These are phyloP conservation scores for Drosophila nr. fundita DNA, from an alignment of 2,888 invertebrate species.

Conservation along the genomic window DNA sequence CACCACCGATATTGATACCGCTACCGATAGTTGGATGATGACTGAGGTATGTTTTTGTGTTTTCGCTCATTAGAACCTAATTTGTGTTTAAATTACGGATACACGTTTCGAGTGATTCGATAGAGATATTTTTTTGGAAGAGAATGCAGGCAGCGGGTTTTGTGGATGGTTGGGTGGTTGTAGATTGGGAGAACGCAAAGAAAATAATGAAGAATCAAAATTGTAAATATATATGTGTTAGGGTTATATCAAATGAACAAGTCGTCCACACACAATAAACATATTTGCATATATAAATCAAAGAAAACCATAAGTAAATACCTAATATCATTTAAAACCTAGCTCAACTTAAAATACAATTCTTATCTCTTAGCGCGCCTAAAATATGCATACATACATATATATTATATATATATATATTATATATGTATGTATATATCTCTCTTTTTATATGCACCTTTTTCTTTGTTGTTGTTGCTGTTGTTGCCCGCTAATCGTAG, in stretches of 20 bases:
- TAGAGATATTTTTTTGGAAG: slow-evolving; percentile 18
- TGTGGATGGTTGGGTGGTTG: slow-evolving; percentile 7
- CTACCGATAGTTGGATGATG: slow-evolving; percentile 14
- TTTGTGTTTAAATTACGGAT: neutral
- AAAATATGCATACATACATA: neutral
- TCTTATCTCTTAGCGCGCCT: slow-evolving; percentile 2
- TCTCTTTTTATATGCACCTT: slow-evolving; percentile 54
- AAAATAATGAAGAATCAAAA: slow-evolving; percentile 56
- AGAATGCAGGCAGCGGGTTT: slow-evolving; percentile 43
- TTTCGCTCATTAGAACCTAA: slow-evolving; percentile 56
- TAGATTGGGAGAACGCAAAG: slow-evolving; percentile 34
- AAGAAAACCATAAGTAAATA: slow-evolving; percentile 4
- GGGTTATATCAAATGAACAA: slow-evolving; percentile 36
- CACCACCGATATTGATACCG: slow-evolving; percentile 3
- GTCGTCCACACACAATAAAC: slow-evolving; percentile 23
- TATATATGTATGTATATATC: neutral
- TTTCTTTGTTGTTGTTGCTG: slow-evolving; percentile 1
- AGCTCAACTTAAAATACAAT: slow-evolving; percentile 8
- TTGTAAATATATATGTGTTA: slow-evolving; percentile 46
- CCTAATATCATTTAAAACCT: slow-evolving; percentile 4
- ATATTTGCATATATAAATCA: slow-evolving; percentile 12
- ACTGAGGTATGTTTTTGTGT: slow-evolving; percentile 29
- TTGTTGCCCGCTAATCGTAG: slow-evolving; percentile 10
- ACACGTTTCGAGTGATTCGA: slow-evolving; percentile 9
- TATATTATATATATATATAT: rapidly evolving